Base-by-base conservation (phyloP, 2,888 invertebrate species). In the Agrotis exclamationis region DNA sequence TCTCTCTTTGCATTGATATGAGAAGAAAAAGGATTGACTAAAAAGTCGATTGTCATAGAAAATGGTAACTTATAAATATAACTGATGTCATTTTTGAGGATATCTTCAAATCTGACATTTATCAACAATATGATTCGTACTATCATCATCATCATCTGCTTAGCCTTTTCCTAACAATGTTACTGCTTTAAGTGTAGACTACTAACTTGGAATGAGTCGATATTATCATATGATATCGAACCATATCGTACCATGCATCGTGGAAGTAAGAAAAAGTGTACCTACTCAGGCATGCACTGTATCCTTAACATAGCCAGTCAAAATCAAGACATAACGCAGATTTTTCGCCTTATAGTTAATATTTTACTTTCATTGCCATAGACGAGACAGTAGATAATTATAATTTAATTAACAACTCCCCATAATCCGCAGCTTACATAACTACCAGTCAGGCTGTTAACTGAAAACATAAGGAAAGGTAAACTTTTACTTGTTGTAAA, bases 401-500 rank as follows among this genome's bases (percentile, higher is more conserved):
- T 47, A 11, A 53, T 76, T 53, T 14, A 47, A 20, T 53, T 66
- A 53, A 20, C n/a, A 73, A 28, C 44, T 66, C 4, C 18, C 53
- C 76, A 33, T 53, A 54, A 33, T 16, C 14, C 45, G 18, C 18
- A 20, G 24, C 20, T 53, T 67, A 53, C 45, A 39, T 53, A 67
- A 53, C 33, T 68, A 3, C 13, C 20, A 68, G 20, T 28, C 69
- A 54, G 18, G 39, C 33, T 14, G 18, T 47, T 5, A 68, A 76
- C 18, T 76, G 69, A 53, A 68, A 71, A 67, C 51, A 51, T 18
- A 47, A 18, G 11, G 39, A 62, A 44, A 11, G 7, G 33, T 22
- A 33, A 6, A 20, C 13, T 14, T 33, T 33, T 14, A 22, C 16
- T 7, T 48, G 13, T 16, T 39, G 18, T 28, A 33, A 66, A 20